Base-by-base conservation (phyloP, 2,113 vertebrate species). In the Falco punctatus region DNA sequence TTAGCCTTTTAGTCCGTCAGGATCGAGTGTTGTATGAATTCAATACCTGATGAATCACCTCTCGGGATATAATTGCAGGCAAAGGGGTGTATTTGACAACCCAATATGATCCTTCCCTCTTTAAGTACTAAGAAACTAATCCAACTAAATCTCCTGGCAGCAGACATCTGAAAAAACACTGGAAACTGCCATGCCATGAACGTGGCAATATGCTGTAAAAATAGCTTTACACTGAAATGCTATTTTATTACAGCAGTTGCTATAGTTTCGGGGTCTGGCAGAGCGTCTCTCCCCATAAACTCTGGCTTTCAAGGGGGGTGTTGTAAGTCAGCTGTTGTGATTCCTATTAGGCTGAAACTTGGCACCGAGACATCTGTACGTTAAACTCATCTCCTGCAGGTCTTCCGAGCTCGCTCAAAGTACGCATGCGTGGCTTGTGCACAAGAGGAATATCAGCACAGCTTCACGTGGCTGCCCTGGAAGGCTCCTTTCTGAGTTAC, bases 251-350 rank as follows among this genome's bases (percentile, higher is more conserved):
- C 91, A 90, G 83, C 86, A 95, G 91, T 97, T 96, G 96, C 93
- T 96, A 86, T 95, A 94, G 95, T 95, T 97, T 59, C 89, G 89
- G 78, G 14, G 73, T 96, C 91, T 96, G 97, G 97, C 95, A 96
- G 82, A 74, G 77, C 82, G 72, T 79, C 74, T 64, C 38, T 77
- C 78, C 32, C 72, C 32, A 19, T 87, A 96, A 97, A 94, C 24
- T 33, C 49, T 67, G 62, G 49, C 73, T 92, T 95, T 82, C 42
- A 85, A 93, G 54, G 4, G 35, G 59, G 64, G 42, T 88, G 84
- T 79, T 93, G 65, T 8, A 91, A 96, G 92, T 96, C 96, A 97
- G 96, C 96, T 96, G 97, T 92, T 97, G 94, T 88, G 94, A 96
- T 97, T 96, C 94, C 86, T 90, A 90, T 95, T 81, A 90, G 88